These are phyloP conservation scores for Drosophila paracracens DNA, from an alignment of 2,888 invertebrate species.

Conservation along the genomic window DNA sequence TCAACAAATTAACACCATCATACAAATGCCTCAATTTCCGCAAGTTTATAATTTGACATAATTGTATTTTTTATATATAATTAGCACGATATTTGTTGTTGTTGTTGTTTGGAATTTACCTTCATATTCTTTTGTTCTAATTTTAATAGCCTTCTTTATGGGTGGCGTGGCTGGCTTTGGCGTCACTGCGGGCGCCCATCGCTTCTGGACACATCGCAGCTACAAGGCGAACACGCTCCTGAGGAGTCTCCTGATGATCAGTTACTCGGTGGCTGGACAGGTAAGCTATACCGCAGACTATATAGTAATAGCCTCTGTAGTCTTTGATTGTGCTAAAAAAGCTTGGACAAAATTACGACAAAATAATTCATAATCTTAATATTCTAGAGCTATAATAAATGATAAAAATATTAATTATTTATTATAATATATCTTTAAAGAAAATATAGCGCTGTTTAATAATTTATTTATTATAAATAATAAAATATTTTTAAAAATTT, in stretches of 20 bases:
- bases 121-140: slow-evolving; percentile 8
- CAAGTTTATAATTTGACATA: slow-evolving; percentile 51
- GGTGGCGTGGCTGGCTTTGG: slow-evolving; percentile 88
- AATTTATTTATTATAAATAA: too few species aligned
- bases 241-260: slow-evolving; percentile 87
- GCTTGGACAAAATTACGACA: background rate
- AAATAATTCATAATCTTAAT: background rate
- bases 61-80: slow-evolving; percentile 40
- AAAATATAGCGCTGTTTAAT: background rate
- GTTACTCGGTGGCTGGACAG: slow-evolving; percentile 89
- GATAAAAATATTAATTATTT: background rate
- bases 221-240: slow-evolving; percentile 89
- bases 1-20: slow-evolving; percentile 57
- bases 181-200: slow-evolving; percentile 89
- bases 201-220: slow-evolving; percentile 89
- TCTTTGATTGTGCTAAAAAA: background rate
- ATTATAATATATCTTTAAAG: background rate
- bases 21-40: slow-evolving; percentile 72
- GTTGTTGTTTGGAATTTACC: background rate
- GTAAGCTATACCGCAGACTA: slow-evolving; percentile 84
- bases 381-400: background rate
- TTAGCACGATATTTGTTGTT: slow-evolving; percentile 45
- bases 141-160: slow-evolving; percentile 85
- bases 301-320: background rate
- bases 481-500: background rate